Base-by-base conservation (phyloP, 2,113 vertebrate species). In the Nanger granti region DNA sequence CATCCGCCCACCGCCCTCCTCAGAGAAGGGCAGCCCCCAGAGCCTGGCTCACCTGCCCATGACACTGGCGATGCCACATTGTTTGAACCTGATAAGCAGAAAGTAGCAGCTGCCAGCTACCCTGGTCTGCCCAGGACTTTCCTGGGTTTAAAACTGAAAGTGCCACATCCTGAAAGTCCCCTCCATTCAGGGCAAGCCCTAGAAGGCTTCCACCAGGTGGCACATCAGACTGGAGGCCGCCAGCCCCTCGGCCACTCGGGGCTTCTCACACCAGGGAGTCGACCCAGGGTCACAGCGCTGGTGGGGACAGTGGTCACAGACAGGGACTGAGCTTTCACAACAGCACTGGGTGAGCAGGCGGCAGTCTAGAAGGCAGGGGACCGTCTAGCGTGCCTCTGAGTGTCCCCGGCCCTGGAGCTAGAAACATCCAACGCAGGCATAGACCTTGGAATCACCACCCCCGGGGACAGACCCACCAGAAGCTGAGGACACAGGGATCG, bases 51-150 rank as follows among this genome's bases (percentile, higher is more conserved):
- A 12, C 69, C 24, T n/a, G 69, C 37, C n/a, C 20, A 3, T 12
- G 69, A 24, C 5, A 24, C n/a, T 24, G 20, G 20, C 6, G 2
- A 24, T 3, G n/a, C n/a, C n/a, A 41, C 8, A 1, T 24, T 41
- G 69, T 76, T 13, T 41, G n/a, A 41, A 24, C n/a, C n/a, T 13
- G 69, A 41, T 41, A 24, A 24, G n/a, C 69, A 24, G n/a, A 76
- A 76, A 76, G 10, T 7, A 76, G n/a, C n/a, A 12, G 3, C 69
- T 76, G 54, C 37, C 62, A 47, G 41, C 24, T 34, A 26, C 79
- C 12, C 22, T 5, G 8, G n/a, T 52, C 69, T 60, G 49, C 90
- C 59, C 60, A 14, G 29, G 60, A 87, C 60, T 76, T 55, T 41
- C 14, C 29, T 49, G 31, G 22, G 41, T 24, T 86, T 93, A n/a